phyloP scores from a whole-genome alignment of 2,113 vertebrate genomes.

The Clinocottus analis region DNA sequence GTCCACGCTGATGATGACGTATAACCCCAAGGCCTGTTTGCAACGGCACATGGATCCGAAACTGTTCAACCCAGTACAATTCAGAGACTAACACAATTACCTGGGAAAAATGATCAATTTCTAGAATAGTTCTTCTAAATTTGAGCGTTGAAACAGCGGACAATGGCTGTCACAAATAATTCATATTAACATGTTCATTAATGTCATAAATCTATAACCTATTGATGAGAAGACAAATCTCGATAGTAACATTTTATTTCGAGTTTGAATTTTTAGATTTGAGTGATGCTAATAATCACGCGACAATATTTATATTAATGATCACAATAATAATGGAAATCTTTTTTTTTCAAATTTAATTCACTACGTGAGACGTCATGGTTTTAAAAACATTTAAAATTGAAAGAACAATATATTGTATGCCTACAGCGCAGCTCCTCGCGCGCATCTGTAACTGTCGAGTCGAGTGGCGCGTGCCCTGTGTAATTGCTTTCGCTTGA shows the following conservation, averaged over 20 bases:
- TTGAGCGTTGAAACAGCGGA: not conserved
- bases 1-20: constrained; percentile 3
- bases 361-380: not conserved
- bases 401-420: too few relatives aligned
- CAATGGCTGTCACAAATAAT: not conserved
- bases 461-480: constrained; percentile 67
- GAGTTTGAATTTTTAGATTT: not conserved
- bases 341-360: not conserved
- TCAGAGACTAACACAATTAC: not conserved
- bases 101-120: not conserved
- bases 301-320: not conserved
- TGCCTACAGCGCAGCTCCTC: constrained; percentile 9
- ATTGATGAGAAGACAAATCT: not conserved
- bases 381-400: constrained; percentile 7
- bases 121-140: not conserved
- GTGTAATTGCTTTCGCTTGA: constrained; percentile 62
- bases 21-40: not conserved
- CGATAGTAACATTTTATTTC: not conserved
- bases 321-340: not conserved
- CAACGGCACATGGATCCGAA: too few relatives aligned
- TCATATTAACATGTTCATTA: not conserved
- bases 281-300: not conserved
- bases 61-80: too few relatives aligned
- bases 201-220: not conserved
- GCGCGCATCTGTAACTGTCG: constrained; percentile 25